phyloP scores from a whole-genome alignment of 2,797 vertebrate species.

The Notamacropus eugenii region DNA sequence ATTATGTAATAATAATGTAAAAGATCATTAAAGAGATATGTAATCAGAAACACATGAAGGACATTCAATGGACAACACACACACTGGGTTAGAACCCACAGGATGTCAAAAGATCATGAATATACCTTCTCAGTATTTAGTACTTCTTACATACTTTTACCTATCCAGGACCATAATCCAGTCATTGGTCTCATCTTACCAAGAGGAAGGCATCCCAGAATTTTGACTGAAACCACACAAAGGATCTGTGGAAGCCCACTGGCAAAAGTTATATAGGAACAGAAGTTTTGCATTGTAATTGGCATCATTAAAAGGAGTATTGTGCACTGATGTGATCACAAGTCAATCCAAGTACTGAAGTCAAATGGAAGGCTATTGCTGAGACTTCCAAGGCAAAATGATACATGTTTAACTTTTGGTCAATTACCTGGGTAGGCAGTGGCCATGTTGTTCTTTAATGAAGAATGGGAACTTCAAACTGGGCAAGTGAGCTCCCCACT shows the following conservation, averaged over 20 bases:
- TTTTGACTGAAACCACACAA: background rate
- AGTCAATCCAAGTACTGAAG: background rate
- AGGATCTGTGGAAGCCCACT: background rate
- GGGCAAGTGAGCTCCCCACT: background rate
- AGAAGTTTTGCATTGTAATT: background rate
- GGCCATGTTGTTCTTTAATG: background rate
- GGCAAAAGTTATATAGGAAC: background rate
- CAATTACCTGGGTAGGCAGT: background rate
- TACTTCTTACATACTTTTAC: background rate
- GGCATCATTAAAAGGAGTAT: background rate
- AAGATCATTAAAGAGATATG: background rate
- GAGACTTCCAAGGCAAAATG: background rate
- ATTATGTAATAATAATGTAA: background rate
- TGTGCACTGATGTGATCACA: background rate
- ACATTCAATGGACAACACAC: background rate
- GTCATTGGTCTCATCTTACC: background rate
- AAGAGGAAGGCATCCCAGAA: background rate
- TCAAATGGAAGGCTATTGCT: background rate
- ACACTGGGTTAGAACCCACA: background rate
- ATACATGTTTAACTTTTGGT: background rate
- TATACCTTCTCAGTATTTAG: background rate
- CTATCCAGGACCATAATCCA: background rate
- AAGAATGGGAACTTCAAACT: background rate
- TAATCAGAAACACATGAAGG: background rate
- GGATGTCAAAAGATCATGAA: background rate